Conservation (phyloP, 2,888 invertebrate genomes). For the Microctonus hyperodae region DNA sequence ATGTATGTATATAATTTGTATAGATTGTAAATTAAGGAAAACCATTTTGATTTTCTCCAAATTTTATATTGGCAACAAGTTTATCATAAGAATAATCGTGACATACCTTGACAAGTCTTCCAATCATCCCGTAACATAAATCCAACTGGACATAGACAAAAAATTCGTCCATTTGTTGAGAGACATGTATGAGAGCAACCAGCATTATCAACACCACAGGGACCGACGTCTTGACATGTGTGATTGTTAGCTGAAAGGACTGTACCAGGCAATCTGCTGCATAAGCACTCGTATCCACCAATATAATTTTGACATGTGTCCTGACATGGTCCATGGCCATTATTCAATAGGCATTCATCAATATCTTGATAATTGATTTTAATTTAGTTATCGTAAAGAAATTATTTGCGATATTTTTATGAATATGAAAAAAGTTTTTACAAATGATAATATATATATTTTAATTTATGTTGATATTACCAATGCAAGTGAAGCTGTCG, state of each 20-base stretch:
- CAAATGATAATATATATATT: neutral
- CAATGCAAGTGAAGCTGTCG: constrained; percentile 51
- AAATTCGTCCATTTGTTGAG: constrained; percentile 66
- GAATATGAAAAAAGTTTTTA: neutral
- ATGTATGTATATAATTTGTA: too few species aligned
- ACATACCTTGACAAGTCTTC: constrained; percentile 60
- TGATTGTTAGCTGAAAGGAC: constrained; percentile 67
- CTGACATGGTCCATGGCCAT: constrained; percentile 73
- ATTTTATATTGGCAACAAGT: too few species aligned
- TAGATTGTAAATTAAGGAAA: too few species aligned
- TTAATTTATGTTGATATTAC: constrained; percentile 40
- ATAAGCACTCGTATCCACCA: constrained; percentile 69
- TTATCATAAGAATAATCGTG: neutral
- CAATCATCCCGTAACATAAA: constrained; percentile 60
- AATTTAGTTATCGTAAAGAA: neutral
- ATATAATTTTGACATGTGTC: constrained; percentile 69
- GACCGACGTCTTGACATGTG: constrained; percentile 68
- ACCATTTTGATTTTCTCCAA: too few species aligned
- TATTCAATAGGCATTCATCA: constrained; percentile 70
- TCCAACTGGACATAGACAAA: constrained; percentile 60
- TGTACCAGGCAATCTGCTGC: constrained; percentile 67
- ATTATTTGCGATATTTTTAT: neutral
- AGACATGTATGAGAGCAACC: constrained; percentile 71
- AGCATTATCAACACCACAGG: constrained; percentile 66
- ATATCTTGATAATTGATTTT: constrained; percentile 61